A percentile compares a stretch with the other conserved stretches of the same genome.
Evolutionary conservation across 2,888 invertebrate species (phyloP).

Genomic region (Ophraella communa): DNA sequence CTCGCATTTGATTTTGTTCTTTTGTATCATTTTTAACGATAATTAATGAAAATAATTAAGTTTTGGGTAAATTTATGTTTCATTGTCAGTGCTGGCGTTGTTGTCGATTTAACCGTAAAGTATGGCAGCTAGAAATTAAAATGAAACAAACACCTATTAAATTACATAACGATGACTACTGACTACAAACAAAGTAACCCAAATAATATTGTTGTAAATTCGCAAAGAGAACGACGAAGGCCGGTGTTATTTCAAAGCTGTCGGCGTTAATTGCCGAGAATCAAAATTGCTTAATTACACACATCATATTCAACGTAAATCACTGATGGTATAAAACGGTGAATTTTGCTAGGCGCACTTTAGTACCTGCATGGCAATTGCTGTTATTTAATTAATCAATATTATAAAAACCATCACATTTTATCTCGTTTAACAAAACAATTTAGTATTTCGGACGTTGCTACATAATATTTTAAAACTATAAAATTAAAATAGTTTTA

Average conservation of each 20-base stretch:
- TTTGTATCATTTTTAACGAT: not conserved
- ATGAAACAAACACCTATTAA: constrained; percentile 4
- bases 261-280: not conserved
- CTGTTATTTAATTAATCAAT: no score
- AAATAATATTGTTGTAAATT: constrained; percentile 6
- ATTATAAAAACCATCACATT: no score
- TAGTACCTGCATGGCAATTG: no score
- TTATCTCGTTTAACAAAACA: no score
- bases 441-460: no score
- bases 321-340: no score
- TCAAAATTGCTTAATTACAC: not conserved
- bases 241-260: not conserved
- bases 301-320: not conserved
- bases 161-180: not conserved
- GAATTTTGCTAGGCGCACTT: no score
- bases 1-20: no score
- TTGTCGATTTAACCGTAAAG: not conserved
- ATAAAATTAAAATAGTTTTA: no score
- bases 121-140: not conserved
- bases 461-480: no score
- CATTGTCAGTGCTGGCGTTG: not conserved
- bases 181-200: constrained; percentile 14
- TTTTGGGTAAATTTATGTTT: not conserved
- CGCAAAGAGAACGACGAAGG: not conserved
- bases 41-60: not conserved